A percentile compares a stretch with the other conserved stretches of the same genome.
Conservation (phyloP, 2,797 vertebrate genomes). For the Sarcophilus harrisii region DNA sequence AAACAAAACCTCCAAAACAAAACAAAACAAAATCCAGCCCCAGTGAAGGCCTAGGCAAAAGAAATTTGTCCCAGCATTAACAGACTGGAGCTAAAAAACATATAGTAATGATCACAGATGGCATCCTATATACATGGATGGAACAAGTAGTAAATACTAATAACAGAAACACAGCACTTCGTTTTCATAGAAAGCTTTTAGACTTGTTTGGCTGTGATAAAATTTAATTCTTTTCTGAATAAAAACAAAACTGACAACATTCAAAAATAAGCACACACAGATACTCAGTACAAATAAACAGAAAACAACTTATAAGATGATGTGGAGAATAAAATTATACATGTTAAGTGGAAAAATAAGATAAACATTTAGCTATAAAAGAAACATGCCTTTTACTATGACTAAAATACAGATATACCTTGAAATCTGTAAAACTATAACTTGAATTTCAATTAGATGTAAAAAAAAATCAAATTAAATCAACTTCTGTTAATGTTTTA, state of each 20-base stretch:
- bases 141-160: neutral
- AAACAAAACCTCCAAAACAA: neutral
- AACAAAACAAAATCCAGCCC: neutral
- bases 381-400: neutral
- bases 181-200: conserved; percentile 19
- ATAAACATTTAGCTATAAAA: conserved; percentile 4
- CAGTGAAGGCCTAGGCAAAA: neutral
- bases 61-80: neutral
- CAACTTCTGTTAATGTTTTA: neutral
- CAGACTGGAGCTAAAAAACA: neutral
- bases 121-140: neutral
- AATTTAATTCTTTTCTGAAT: conserved; percentile 14
- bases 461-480: conserved; percentile 21
- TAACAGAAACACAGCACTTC: neutral
- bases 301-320: conserved; percentile 42
- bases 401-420: conserved; percentile 4
- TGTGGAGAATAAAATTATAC: conserved; percentile 27
- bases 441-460: conserved; percentile 4
- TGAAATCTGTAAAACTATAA: conserved; percentile 20
- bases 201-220: conserved; percentile 19
- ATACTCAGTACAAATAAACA: conserved; percentile 30
- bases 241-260: neutral
- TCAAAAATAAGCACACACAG: conserved; percentile 40
- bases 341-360: conserved; percentile 33
- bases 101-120: neutral